Base-by-base conservation (phyloP, 2,888 invertebrate species). In the Syritta pipiens region DNA sequence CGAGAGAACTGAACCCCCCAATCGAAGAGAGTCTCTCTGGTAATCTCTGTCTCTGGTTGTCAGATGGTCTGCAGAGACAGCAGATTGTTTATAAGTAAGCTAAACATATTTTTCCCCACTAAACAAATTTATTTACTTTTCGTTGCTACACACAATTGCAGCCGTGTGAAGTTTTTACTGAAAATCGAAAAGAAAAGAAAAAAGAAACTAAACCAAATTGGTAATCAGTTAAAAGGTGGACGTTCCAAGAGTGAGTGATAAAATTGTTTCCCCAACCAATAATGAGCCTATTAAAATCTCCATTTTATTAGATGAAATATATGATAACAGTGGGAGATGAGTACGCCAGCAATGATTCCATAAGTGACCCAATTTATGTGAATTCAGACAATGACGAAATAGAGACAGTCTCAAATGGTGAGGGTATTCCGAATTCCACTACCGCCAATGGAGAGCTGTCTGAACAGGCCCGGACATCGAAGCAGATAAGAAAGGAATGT, bases 21-120 rank as follows among this genome's bases (percentile, higher is more conserved):
- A n/a, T n/a, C n/a, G n/a, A n/a, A n/a, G n/a, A n/a, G n/a, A n/a
- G n/a, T n/a, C 37, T 37, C 37, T 37, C 17, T 37, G 17, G 14
- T 17, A 17, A 37, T 37, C 37, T 37, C 37, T 62, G 12, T 24
- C 49, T 28, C n/a, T 51, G 20, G 40, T 57, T 74, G 74, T 67
- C 74, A 74, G 12, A 24, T n/a, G 24, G 22, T 10, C 40, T 59
- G 59, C 32, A 44, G 35, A 72, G 42, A 44, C 65, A 49, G 35
- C 57, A 28, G 44, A 59, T 59, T 74, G 72, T 74, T 74, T 74
- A 74, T 65, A 63, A 55, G 9, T 30, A 37, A 17, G 37, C 46
- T 37, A 48, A 37, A 12, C 9, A 62, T 26, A 10, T 55, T 32
- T 35, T 35, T 4, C 20, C 7, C 32, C n/a, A 17, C 37, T 17